These are phyloP conservation scores for Vicugna pacos DNA, from an alignment of 2,113 vertebrate species.

Conservation along the genomic window DNA sequence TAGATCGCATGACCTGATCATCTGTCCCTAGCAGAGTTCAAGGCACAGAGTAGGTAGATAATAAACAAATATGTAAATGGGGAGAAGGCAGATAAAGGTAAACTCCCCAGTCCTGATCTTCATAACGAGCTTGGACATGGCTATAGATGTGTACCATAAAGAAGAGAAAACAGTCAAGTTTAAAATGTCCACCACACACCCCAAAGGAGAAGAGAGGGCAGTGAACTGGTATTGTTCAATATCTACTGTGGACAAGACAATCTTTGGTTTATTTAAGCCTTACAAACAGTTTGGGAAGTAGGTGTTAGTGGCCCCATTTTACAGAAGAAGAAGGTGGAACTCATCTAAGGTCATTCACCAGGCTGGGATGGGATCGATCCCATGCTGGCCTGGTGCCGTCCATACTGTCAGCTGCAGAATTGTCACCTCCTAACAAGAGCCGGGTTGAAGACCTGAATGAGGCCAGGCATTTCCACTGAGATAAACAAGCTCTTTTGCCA, in stretches of 20 bases:
- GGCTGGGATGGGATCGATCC: background rate
- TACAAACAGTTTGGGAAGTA: background rate
- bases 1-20: background rate
- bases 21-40: background rate
- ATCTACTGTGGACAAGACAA: background rate
- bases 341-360: background rate
- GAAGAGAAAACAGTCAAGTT: background rate
- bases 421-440: background rate
- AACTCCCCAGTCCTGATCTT: background rate
- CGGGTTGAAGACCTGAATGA: background rate
- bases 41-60: too few species aligned
- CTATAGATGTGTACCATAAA: background rate
- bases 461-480: background rate
- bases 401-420: background rate
- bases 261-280: background rate
- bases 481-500: background rate
- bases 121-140: background rate
- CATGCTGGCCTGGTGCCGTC: too few species aligned
- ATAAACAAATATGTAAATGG: background rate
- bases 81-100: background rate
- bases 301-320: background rate
- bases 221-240: accelerated
- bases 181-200: background rate
- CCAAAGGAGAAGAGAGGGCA: background rate
- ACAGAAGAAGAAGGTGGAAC: background rate